Evolutionary conservation across 2,888 invertebrate species (phyloP), one percentile per base, ranked within the genome.

Genomic region (Orthonevra nobilis): DNA sequence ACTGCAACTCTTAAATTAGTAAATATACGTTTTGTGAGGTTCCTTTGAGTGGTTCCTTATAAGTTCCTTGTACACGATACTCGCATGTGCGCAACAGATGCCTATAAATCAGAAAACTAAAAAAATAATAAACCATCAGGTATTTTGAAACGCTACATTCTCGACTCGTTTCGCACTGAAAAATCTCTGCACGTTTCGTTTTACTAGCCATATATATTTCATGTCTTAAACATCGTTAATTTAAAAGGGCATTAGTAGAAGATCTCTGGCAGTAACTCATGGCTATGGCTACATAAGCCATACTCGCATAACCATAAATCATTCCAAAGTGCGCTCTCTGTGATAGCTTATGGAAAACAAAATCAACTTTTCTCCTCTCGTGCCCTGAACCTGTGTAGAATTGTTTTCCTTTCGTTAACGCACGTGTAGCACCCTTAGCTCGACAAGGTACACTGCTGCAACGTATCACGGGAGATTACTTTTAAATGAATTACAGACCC

Each of bases 401-500:
- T n/a, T n/a, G n/a, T n/a, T n/a, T n/a, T n/a, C n/a, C n/a, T 46
- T 32, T 28, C 26, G 20, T 17, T 44, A 44, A 48, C 38, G 48
- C 46, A 58, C 68, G 38, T 58, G 48, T 10, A 58, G 34, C 60
- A 40, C 20, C 52, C 40, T 38, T 54, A 60, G 9, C 17, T 12
- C 14, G 20, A 36, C 36, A 15, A 36, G 20, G 52, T 46, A 61
- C 20, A 9, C 54, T 28, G 38, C 23, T 56, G 69, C 69, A 75
- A 70, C 63, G 48, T 70, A 63, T 56, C 70, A 50, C 70, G 75
- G 75, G 63, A 63, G 70, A 75, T 75, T 75, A 75, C 48, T 58
- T 63, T 63, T 36, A 54, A 70, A 69, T 69, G 70, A 70, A 75
- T 75, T 70, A 70, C 54, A 48, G 63, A 70, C 75, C 58, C 56